Base-by-base conservation (phyloP, 2,888 invertebrate genomes). In the Pomacea canaliculata region DNA sequence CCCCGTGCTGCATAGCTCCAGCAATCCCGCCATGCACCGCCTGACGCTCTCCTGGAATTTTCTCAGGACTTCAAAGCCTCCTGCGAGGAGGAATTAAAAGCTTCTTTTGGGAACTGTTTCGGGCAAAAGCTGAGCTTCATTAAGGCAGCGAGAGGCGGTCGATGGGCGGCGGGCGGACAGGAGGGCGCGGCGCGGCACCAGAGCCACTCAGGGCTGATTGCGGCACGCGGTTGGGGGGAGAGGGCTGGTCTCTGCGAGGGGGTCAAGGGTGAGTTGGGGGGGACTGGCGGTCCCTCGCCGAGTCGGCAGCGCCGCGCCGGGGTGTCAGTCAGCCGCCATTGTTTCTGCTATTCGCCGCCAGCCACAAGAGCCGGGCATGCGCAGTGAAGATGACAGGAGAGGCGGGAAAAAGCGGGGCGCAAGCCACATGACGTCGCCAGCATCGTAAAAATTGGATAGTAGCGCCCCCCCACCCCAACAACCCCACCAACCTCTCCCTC, bases 71-170 rank as follows among this genome's bases (percentile, higher is more conserved):
- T 77, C 79, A 77, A 77, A 77, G 77, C 68, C 60, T 49, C 59
- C 62, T 37, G 71, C 56, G 70, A 75, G 62, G 74, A 69, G 51
- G 77, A 79, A 79, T 79, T 79, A 77, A 79, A 79, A 79, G 79
- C 75, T 74, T 79, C 74, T 77, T 77, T 66, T 37, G 56, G 60
- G 48, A 73, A 37, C n/a, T 59, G 59, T 72, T 73, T 68, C 46
- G 46, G 73, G 67, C 56, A 56, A 73, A 73, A 73, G 73, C 68
- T 73, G 73, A 73, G 73, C 46, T 66, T 73, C 60, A 73, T 73
- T 73, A 73, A 66, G 60, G 73, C 48, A 27, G 56, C 3, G 37
- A 37, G 46, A 19, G 66, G 27, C 10, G 37, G 49, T 62, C 19
- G 72, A 66, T 27, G 37, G 18, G n/a, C 4, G 56, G 19, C 23